Evolutionary conservation across 2,888 invertebrate species (phyloP).

Genomic region (Tachina lurida): DNA sequence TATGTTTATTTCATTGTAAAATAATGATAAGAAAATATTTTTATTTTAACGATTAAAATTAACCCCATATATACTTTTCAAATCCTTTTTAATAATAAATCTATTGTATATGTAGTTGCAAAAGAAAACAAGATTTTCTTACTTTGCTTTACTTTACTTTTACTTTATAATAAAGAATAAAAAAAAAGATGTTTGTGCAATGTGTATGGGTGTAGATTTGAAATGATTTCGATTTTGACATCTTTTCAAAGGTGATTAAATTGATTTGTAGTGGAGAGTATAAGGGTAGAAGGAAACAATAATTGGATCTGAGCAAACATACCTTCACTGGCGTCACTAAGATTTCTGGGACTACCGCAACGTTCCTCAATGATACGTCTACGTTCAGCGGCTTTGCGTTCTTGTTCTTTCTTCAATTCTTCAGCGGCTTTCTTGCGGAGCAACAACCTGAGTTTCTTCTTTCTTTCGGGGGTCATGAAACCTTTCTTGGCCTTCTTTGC

Average conservation of each 20-base stretch:
- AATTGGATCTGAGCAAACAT: slow-evolving; percentile 78
- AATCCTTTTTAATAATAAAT: not conserved
- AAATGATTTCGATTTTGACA: slow-evolving; percentile 20
- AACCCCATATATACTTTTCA: slow-evolving; percentile 9
- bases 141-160: not conserved
- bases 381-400: slow-evolving; percentile 98
- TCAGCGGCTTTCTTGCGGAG: slow-evolving; percentile 99
- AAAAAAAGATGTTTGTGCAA: slow-evolving; percentile 26
- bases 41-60: not conserved
- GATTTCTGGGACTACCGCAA: slow-evolving; percentile 95
- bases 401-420: slow-evolving; percentile 99
- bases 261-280: slow-evolving; percentile 11
- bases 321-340: slow-evolving; percentile 98
- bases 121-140: not conserved
- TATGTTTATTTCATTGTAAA: slow-evolving; percentile 10
- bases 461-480: slow-evolving; percentile 99
- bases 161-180: not conserved
- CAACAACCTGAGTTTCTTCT: slow-evolving; percentile 99
- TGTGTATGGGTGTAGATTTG: slow-evolving; percentile 53
- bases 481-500: slow-evolving; percentile 99
- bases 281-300: not conserved
- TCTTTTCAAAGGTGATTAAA: slow-evolving; percentile 16
- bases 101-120: slow-evolving; percentile 33
- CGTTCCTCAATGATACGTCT: slow-evolving; percentile 98
- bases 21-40: not conserved